Evolutionary conservation across 2,888 invertebrate genomes (phyloP), one percentile per base, ranked within the genome.

Genomic region (Rhamnusium bicolor): DNA sequence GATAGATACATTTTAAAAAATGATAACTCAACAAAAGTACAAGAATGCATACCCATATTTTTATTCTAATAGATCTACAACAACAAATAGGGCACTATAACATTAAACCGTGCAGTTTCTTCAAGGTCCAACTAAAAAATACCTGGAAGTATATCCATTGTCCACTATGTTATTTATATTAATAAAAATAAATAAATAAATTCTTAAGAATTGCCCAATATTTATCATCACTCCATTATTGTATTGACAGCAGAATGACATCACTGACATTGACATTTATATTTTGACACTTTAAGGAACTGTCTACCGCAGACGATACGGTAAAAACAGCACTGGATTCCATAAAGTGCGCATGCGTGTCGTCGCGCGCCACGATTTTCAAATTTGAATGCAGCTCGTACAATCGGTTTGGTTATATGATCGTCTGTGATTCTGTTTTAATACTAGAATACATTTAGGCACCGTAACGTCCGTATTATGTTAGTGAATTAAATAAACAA

Each of bases 101-200:
- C 78, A 80, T 75, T 70, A 72, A 80, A 79, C 74, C 76, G 78
- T 78, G 76, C 76, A 79, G 74, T 73, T 65, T 56, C 71, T 75
- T 76, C 73, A 74, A 72, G 75, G 74, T 76, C 78, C 79, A 80
- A 79, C 79, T 79, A 80, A 78, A 76, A 66, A 79, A 80, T 86
- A 86, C 85, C 85, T 85, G 85, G 85, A 78, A 86, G 84, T 78
- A 85, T 85, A 79, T 86, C 85, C 86, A 86, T 86, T 79, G 72
- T 79, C 73, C 67, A 69, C 69, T 67, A 63, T 74, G 24, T 74
- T 79, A 76, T 81, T 82, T 81, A 80, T 80, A 77, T 68, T 78
- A 79, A 79, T 69, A 75, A 80, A 80, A 81, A 73, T 80, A 81
- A 83, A 83, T 81, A 83, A 82, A 81, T 79, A 81, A 81, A 82